Base-by-base conservation (phyloP, 2,113 vertebrate genomes). In the Podarcis cretensis region DNA sequence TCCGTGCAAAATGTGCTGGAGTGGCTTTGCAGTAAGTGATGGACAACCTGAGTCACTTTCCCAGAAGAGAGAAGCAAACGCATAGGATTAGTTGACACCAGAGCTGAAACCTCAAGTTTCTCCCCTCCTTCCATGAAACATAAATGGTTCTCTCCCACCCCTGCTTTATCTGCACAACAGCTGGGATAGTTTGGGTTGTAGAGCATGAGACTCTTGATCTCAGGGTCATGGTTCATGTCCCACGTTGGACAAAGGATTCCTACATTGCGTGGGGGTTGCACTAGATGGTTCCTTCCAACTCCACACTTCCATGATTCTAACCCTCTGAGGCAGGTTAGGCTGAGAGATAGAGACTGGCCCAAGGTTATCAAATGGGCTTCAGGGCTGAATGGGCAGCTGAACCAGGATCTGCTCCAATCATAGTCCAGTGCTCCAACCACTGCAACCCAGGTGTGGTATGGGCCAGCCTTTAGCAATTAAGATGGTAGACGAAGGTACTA, bases 21-120 rank as follows among this genome's bases (percentile, higher is more conserved):
- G 81, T 20, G 85, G 81, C 81, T 74, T 84, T 89, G 92, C 91
- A 74, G 71, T 54, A 73, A 75, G 27, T 30, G 75, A 76, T 92
- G 92, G 30, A 20, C 43, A 74, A 82, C 35, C 9, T 89, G 6
- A 30, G 54, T 91, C 92, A 92, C 66, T 81, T 54, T 87, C 78
- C 32, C 73, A 68, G 7, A 73, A 73, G 43, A 5, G 48, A 54
- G 48, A 59, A 73, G 1, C n/a, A 59, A 57, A 71, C 54, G 14
- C 37, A 25, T 37, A 13, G 30, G 25, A 78, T 78, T 23, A 48
- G 40, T 54, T 63, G 32, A 81, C 37, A 16, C 35, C 86, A 81
- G 9, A 59, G 18, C 23, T 78, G 65, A 69, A 14, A 2, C 57
- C 21, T 27, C 21, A 43, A 27, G 35, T 57, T 65, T 14, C 32